These are phyloP conservation scores for Tyto alba DNA, from an alignment of 2,113 vertebrate genomes.

Conservation along the genomic window DNA sequence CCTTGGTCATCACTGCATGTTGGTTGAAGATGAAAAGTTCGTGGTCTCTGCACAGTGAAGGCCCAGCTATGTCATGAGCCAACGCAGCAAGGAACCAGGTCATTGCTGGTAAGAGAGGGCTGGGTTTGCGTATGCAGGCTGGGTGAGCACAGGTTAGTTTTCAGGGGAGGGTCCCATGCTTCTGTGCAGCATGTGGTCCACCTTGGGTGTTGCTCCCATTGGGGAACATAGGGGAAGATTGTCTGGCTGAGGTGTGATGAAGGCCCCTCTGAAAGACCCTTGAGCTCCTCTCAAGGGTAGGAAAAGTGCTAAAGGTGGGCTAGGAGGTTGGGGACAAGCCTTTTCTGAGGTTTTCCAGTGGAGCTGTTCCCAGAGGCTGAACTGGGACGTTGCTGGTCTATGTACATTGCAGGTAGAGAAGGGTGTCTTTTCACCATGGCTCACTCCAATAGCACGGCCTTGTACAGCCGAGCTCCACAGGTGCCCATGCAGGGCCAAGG, in stretches of 20 bases:
- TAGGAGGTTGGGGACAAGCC: neutral
- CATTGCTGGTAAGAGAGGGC: rapidly evolving
- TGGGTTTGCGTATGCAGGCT: neutral
- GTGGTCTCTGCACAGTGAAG: neutral
- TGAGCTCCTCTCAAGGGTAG: rapidly evolving
- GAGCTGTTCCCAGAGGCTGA: neutral
- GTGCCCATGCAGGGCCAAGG: neutral
- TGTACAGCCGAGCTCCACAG: neutral
- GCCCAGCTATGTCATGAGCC: neutral
- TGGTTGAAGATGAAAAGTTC: neutral
- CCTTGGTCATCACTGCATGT: neutral
- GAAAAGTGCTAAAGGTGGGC: neutral
- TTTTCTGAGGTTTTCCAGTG: neutral
- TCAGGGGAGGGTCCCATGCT: neutral
- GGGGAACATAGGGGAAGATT: neutral
- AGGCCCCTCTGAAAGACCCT: neutral
- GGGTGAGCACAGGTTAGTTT: neutral
- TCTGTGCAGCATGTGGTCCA: neutral
- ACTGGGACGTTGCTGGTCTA: neutral
- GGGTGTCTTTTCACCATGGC: neutral
- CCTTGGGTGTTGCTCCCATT: neutral
- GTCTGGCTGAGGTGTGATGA: neutral
- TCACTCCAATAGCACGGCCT: rapidly evolving
- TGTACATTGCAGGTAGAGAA: neutral
- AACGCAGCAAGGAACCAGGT: neutral